Evolutionary conservation across 2,888 invertebrate species (phyloP).

Genomic region (Eupeodes luniger): DNA sequence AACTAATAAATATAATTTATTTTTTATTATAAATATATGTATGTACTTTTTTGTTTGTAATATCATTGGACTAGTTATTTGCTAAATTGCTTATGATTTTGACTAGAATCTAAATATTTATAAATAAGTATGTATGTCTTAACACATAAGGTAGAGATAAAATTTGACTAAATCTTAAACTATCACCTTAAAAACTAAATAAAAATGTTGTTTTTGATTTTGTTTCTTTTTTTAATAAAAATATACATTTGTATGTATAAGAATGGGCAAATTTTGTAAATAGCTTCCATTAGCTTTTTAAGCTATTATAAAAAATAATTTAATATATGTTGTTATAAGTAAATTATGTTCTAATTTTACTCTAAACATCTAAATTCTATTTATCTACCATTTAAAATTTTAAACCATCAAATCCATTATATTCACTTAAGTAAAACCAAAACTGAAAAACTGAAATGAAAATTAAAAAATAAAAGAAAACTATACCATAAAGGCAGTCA

Average conservation of each 20-base stretch:
- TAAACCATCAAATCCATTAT: conserved; percentile 31
- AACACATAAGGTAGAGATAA: conserved; percentile 2
- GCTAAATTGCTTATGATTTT: conserved; percentile 40
- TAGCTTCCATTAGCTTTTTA: conserved; percentile 27
- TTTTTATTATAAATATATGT: background rate
- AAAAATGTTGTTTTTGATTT: conserved; percentile 30
- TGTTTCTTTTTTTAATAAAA: background rate
- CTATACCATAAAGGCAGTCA: conserved; percentile 42
- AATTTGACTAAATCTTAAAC: conserved; percentile 37
- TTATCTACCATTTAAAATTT: conserved; percentile 31
- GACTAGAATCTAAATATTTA: conserved; percentile 1
- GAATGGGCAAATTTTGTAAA: conserved; percentile 30
- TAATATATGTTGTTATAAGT: conserved; percentile 15
- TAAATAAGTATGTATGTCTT: background rate
- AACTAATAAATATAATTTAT: conserved; percentile 10
- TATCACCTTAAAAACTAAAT: conserved; percentile 38
- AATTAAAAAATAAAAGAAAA: background rate
- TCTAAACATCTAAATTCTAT: conserved; percentile 28
- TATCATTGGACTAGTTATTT: conserved; percentile 32
- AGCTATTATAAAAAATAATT: conserved; percentile 65
- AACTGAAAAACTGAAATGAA: no score
- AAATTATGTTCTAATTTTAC: conserved; percentile 10
- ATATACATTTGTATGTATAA: conserved; percentile 10
- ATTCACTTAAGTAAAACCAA: background rate
- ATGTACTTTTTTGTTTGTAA: background rate